These are phyloP conservation scores for Daphoenositta chrysoptera DNA, from an alignment of 2,113 vertebrate species.

Conservation along the genomic window DNA sequence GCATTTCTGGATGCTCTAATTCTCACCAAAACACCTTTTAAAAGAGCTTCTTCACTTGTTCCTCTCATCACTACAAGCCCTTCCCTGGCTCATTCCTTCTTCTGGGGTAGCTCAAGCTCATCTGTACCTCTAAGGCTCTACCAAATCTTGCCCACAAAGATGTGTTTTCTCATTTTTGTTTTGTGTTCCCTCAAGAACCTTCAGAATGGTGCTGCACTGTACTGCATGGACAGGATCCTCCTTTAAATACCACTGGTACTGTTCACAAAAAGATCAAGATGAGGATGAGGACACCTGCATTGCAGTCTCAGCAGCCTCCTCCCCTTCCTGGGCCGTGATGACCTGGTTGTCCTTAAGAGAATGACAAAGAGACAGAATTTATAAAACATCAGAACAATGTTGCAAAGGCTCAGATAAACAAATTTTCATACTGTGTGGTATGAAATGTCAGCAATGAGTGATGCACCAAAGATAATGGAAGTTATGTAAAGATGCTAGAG, in stretches of 20 bases:
- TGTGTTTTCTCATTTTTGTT: not conserved
- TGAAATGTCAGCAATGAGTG: not conserved
- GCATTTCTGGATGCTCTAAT: not conserved
- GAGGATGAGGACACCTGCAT: not conserved
- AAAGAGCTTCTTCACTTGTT: not conserved
- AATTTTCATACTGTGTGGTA: not conserved
- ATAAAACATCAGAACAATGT: not conserved
- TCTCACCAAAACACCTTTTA: not conserved
- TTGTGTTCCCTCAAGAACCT: not conserved
- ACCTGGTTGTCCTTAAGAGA: not conserved
- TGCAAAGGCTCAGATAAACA: not conserved
- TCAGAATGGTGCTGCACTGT: not conserved
- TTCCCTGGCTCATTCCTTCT: not conserved
- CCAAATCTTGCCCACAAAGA: not conserved
- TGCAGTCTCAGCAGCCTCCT: not conserved
- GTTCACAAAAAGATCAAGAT: not conserved
- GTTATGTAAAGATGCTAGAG: not conserved
- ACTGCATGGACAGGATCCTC: not conserved
- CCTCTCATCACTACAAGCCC: not conserved
- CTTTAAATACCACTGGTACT: not conserved
- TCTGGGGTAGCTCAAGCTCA: not conserved
- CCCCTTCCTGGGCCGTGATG: rapidly evolving
- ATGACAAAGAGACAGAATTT: not conserved
- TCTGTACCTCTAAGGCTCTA: not conserved
- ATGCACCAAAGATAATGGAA: not conserved